These are phyloP conservation scores for Arnoldichthys spilopterus DNA, from an alignment of 2,797 vertebrate genomes.

Conservation along the genomic window DNA sequence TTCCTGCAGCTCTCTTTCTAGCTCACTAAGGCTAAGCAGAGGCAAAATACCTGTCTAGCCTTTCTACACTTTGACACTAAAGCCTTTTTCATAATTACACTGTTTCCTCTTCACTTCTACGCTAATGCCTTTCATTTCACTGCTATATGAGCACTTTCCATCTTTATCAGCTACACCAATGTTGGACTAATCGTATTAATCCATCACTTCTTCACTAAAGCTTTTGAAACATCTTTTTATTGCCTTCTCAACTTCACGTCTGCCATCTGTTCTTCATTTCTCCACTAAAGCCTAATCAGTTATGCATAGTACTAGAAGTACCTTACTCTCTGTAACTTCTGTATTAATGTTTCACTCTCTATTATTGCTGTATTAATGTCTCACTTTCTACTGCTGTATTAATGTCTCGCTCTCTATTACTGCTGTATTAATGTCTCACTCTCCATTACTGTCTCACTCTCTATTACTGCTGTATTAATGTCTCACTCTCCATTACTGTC, in stretches of 20 bases:
- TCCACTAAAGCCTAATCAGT: too few relatives aligned
- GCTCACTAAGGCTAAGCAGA: conserved; percentile 75
- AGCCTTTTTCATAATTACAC: background rate
- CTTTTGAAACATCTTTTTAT: background rate
- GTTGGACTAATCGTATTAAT: background rate
- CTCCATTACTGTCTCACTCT: too few relatives aligned
- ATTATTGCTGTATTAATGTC: background rate
- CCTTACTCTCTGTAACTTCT: background rate
- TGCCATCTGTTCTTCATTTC: background rate
- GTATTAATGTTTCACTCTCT: too few relatives aligned
- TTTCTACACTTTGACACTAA: conserved; percentile 54
- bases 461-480: too few relatives aligned
- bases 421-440: too few relatives aligned
- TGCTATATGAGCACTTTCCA: background rate
- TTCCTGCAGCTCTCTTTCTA: conserved; percentile 65
- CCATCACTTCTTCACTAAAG: background rate
- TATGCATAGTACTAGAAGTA: too few relatives aligned
- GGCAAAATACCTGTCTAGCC: conserved; percentile 73
- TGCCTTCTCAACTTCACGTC: background rate
- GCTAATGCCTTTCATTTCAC: background rate
- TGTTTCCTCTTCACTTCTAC: background rate
- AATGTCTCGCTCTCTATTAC: too few relatives aligned
- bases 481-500: too few relatives aligned
- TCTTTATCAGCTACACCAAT: background rate
- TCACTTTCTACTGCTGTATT: too few relatives aligned